phyloP scores from a whole-genome alignment of 1,140 invertebrate species.

The Drosophila nasuta region DNA sequence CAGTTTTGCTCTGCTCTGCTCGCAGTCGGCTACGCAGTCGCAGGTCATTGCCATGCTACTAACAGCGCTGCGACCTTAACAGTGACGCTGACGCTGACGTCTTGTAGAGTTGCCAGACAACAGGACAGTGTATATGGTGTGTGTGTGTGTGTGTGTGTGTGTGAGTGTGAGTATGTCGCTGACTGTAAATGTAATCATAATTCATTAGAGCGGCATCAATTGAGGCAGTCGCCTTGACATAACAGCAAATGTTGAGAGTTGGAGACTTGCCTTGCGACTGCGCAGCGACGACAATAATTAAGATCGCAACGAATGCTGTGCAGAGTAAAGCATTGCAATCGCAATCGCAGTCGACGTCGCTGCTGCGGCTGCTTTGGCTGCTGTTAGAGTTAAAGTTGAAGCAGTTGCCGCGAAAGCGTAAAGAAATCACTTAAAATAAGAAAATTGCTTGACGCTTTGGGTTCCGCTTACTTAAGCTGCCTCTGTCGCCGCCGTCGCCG shows the following conservation, averaged over 20 bases:
- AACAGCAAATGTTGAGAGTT: constrained; percentile 52
- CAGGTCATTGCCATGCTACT: constrained; percentile 63
- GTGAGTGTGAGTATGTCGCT: not conserved
- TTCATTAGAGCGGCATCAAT: constrained; percentile 74
- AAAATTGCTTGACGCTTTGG: constrained; percentile 51
- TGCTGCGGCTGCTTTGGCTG: not conserved
- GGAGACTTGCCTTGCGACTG: constrained; percentile 40
- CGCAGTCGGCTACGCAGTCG: constrained; percentile 49
- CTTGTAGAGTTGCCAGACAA: constrained; percentile 42
- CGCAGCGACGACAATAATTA: constrained; percentile 70
- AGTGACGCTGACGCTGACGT: constrained; percentile 6
- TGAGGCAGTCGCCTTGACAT: constrained; percentile 58
- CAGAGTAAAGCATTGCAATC: not conserved
- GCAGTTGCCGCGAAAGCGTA: constrained; percentile 64
- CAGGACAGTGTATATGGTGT: not conserved
- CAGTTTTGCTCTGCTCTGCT: no score
- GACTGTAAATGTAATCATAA: constrained; percentile 61
- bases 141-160: no score
- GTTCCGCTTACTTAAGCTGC: constrained; percentile 51
- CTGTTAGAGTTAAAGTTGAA: constrained; percentile 21
- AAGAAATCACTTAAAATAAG: constrained; percentile 70
- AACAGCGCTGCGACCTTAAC: constrained; percentile 48
- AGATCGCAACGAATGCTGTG: constrained; percentile 69
- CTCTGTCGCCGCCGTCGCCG: not conserved
- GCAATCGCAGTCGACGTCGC: not conserved